Evolutionary conservation across 1,140 invertebrate genomes (phyloP).

Genomic region (Trichomalopsis sarcophagae): DNA sequence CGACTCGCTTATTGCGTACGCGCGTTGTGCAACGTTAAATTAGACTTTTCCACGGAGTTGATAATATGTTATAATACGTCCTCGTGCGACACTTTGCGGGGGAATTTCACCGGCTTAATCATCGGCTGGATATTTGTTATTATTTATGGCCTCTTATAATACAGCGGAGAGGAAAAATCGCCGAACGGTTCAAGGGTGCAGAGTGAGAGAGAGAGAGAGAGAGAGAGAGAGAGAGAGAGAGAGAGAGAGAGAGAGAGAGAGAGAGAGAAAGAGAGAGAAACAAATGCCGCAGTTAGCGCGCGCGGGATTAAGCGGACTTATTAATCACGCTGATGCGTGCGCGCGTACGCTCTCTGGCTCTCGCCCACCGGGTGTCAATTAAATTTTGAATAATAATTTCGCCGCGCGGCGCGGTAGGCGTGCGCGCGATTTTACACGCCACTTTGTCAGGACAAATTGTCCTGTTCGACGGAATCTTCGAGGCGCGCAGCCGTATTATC

Average conservation of each 20-base stretch:
- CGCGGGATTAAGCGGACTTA: constrained; percentile 38
- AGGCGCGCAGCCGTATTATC: not conserved
- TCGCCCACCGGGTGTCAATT: constrained; percentile 58
- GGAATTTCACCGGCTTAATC: constrained; percentile 2
- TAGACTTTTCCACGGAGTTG: constrained; percentile 32
- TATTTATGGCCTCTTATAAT: not conserved
- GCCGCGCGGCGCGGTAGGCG: constrained; percentile 50
- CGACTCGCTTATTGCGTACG: constrained; percentile 5
- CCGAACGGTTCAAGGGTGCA: not conserved
- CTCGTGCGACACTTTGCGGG: not conserved
- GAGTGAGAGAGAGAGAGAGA: no score
- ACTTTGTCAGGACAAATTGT: constrained; percentile 22
- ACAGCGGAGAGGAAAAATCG: not conserved
- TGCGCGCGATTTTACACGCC: not conserved
- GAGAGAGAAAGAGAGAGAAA: not conserved
- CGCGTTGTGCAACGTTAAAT: constrained; percentile 67
- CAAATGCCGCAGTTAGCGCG: constrained; percentile 38
- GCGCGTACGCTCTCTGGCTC: constrained; percentile 26
- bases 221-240: no score
- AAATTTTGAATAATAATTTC: constrained; percentile 60
- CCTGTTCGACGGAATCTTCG: not conserved
- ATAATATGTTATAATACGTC: not conserved
- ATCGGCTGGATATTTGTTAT: not conserved
- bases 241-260: no score
- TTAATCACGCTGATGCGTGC: constrained; percentile 30